A percentile compares a stretch with the other conserved stretches of the same genome.
These are phyloP conservation scores for Syngnathus rostellatus DNA, from an alignment of 2,797 vertebrate species.

Conservation along the genomic window DNA sequence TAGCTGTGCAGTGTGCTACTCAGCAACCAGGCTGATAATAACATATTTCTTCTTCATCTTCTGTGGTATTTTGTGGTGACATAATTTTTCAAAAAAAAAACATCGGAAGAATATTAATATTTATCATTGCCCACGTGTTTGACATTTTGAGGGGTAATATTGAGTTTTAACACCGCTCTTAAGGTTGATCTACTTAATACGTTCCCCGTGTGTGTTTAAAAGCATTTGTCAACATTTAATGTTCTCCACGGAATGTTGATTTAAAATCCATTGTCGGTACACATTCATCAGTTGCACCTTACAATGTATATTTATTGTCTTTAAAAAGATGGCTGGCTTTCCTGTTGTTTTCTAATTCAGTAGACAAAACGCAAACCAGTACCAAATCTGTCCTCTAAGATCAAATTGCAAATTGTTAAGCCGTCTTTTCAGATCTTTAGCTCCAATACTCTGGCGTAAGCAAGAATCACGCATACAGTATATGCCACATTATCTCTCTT, in stretches of 20 bases:
- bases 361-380: neutral
- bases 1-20: neutral
- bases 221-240: constrained; percentile 5
- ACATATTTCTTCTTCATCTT: too few species aligned
- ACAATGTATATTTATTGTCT: neutral
- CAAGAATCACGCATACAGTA: neutral
- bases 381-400: neutral
- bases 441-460: neutral
- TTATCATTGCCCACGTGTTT: neutral
- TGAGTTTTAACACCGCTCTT: neutral
- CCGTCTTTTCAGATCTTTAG: neutral
- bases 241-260: constrained; percentile 1
- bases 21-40: neutral
- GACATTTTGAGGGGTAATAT: neutral
- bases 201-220: neutral
- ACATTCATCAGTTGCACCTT: neutral
- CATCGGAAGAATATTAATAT: too few species aligned
- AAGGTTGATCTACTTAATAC: neutral
- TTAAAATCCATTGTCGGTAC: neutral
- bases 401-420: neutral
- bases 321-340: neutral
- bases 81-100: too few species aligned
- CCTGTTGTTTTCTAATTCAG: neutral
- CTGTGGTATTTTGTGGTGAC: too few species aligned
- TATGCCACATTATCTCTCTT: neutral